Evolutionary conservation across 2,888 invertebrate species (phyloP).

Genomic region (Molorchus minor): DNA sequence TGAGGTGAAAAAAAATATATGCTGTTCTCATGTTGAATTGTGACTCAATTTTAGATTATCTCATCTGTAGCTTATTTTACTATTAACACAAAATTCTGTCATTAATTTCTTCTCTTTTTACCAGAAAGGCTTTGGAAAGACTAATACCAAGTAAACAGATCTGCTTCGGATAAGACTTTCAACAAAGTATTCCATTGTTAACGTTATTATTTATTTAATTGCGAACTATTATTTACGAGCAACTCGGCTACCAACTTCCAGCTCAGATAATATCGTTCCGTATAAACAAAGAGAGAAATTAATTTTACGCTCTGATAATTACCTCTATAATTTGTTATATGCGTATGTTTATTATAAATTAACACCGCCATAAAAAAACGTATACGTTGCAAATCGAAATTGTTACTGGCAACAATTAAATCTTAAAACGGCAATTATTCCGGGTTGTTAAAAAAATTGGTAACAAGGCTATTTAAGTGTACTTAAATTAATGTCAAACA

Average conservation of each 20-base stretch:
- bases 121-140: too few species aligned
- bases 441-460: not conserved
- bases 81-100: too few species aligned
- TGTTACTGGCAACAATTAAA: constrained; percentile 25
- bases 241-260: constrained; percentile 18
- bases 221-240: constrained; percentile 14
- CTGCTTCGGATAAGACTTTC: constrained; percentile 7
- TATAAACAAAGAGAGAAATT: constrained; percentile 40
- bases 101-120: too few species aligned
- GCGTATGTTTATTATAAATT: constrained; percentile 36
- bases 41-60: too few species aligned
- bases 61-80: too few species aligned
- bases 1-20: too few species aligned
- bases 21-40: too few species aligned
- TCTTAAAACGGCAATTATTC: constrained; percentile 12
- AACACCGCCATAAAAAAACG: constrained; percentile 28
- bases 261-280: constrained; percentile 22
- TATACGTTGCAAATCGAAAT: constrained; percentile 33
- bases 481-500: not conserved
- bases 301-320: constrained; percentile 41
- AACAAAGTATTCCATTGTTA: not conserved
- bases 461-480: constrained; percentile 3
- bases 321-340: constrained; percentile 30
- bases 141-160: constrained; percentile 13
- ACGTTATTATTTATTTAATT: constrained; percentile 20